Evolutionary conservation across 1,140 invertebrate genomes (phyloP).

Genomic region (Penaeus chinensis): DNA sequence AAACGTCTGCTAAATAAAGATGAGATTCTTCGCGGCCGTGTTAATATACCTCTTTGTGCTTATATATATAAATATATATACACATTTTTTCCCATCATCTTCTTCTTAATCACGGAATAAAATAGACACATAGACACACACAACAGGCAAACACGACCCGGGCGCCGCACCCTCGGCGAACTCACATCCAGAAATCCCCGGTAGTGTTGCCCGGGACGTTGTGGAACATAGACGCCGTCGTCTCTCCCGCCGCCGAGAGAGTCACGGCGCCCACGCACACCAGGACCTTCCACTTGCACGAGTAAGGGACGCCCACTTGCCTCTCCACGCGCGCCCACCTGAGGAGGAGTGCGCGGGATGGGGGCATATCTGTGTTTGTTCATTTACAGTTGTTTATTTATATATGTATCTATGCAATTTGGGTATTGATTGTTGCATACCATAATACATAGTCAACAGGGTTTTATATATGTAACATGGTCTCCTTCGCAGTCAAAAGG

Average conservation of each 20-base stretch:
- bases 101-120: too few relatives aligned
- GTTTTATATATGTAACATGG: not conserved
- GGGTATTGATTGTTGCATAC: not conserved
- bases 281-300: not conserved
- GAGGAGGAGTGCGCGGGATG: too few relatives aligned
- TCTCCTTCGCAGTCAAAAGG: not conserved
- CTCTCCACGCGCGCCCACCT: not conserved
- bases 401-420: not conserved
- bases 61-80: too few relatives aligned
- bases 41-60: too few relatives aligned
- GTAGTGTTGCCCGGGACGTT: constrained; percentile 3
- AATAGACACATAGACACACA: too few relatives aligned
- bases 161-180: not conserved
- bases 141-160: too few relatives aligned
- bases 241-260: constrained; percentile 18
- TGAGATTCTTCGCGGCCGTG: too few relatives aligned
- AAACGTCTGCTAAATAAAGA: too few relatives aligned
- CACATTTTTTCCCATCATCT: too few relatives aligned
- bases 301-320: not conserved
- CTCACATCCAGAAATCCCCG: constrained; percentile 11
- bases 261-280: not conserved
- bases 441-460: not conserved
- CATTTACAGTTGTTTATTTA: not conserved
- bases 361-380: too few relatives aligned
- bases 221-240: constrained; percentile 19